Base-by-base conservation (phyloP, 2,797 vertebrate species). In the Cirrhinus mrigala region DNA sequence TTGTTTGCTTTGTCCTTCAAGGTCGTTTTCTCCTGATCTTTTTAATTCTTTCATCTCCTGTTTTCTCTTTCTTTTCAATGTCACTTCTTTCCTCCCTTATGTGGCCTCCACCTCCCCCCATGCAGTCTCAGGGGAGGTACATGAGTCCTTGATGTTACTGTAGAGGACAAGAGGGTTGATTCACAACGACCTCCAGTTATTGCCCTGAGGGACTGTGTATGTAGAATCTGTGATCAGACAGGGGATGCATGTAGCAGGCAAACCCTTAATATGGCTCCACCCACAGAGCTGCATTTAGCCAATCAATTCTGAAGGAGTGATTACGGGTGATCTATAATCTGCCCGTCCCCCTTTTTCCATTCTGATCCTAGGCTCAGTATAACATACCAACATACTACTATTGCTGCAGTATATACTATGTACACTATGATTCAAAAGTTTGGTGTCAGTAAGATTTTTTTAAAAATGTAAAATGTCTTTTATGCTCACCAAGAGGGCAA, bases 201-300 rank as follows among this genome's bases (percentile, higher is more conserved):
- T 58, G 52, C 27, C 77, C 66, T 3, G 10, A 22, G 64, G 60
- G 82, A 81, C 27, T 24, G 70, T 87, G 87, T 85, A 87, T 68
- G 80, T 82, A 54, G 86, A 91, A 88, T 89, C 83, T 83, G 89
- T 87, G 90, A 92, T 91, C 74, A 90, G 87, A 54, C 87, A 87
- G 22, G 81, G 86, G 86, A 73, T 92, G 85, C 83, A 90, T 91
- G 91, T 89, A 87, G 50, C 37, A 14, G 71, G n/a, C 24, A 80
- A 37, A 58, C 52, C 78, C 85, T 80, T 79, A 60, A 56, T 46
- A 37, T 54, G 79, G 56, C 33, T 27, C 29, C 16, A 74, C 79
- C 29, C 40, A 60, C 40, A 9, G 9, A n/a, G 29, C 64, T 79
- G 81, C 86, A 82, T 74, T 87, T 44, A 20, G 18, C 50, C 75